Conservation (phyloP, 2,797 vertebrate genomes). For the Hydrocynus forskahlii region DNA sequence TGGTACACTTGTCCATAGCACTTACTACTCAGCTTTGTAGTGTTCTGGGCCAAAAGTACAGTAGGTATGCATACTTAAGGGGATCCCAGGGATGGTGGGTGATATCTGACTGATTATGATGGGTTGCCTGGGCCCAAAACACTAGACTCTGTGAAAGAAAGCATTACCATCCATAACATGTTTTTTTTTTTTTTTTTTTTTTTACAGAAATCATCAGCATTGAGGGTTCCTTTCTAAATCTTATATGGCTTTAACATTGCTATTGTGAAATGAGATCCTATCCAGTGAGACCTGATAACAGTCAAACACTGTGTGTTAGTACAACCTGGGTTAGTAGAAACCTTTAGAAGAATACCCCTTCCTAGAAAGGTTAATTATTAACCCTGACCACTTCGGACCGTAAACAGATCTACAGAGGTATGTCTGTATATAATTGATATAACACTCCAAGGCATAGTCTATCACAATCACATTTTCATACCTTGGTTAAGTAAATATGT, state of each 20-base stretch:
- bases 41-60: too few relatives aligned
- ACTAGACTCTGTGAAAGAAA: too few relatives aligned
- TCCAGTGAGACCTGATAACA: background rate
- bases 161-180: too few relatives aligned
- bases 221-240: too few relatives aligned
- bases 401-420: background rate
- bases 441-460: background rate
- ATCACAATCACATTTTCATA: conserved; percentile 62
- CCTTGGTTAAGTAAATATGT: conserved; percentile 83
- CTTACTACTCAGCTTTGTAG: too few relatives aligned
- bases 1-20: too few relatives aligned
- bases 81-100: too few relatives aligned
- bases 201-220: too few relatives aligned
- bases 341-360: background rate
- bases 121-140: too few relatives aligned
- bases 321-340: background rate
- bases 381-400: background rate
- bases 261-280: background rate
- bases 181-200: too few relatives aligned
- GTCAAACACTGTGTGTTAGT: background rate
- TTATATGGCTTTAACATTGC: background rate
- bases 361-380: background rate
- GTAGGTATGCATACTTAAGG: too few relatives aligned
- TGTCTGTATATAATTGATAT: background rate
- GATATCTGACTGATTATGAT: too few relatives aligned